Evolutionary conservation across 2,888 invertebrate species (phyloP), one percentile per base, ranked within the genome.

Genomic region (Venustoraphidia nigricollis): DNA sequence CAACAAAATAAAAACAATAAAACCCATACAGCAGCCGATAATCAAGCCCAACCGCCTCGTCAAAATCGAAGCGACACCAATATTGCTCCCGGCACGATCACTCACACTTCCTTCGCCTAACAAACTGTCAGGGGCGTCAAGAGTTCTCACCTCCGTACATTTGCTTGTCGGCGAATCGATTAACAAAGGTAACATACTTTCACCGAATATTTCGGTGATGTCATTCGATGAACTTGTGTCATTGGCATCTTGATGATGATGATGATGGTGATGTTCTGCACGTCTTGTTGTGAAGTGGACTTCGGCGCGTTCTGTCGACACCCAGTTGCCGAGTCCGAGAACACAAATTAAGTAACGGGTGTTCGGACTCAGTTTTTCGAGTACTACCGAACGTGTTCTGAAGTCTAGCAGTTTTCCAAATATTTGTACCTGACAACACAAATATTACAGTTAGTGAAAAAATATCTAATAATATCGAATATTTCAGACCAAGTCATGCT

Each of bases 311-410:
- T 64, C 56, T 48, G 59, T 58, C 60, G 75, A 65, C 59, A 75
- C 63, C 77, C 83, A 82, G 68, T 82, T 85, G 50, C 88, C 88
- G 51, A 87, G 69, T n/a, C 89, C 91, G 58, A 89, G 72, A 47
- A 93, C 88, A 66, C 92, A 93, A 59, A 93, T 83, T 52, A 82
- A 75, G 67, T 92, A 93, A 54, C 82, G 78, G 3, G 85, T 84
- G 59, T 83, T 87, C 3, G 91, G 81, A 52, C 76, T 76, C 54
- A 93, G 71, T 60, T 82, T 81, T 48, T 77, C 77, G 46, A 92
- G 72, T 64, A 81, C 81, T 50, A 83, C 78, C 9, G 83, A 81
- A 56, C 88, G 77, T 1, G 81, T 76, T 45, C 77, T 77, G 37
- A 83, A 75, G 58, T 86, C 86, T 55, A 89, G 66, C 55, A 80